Percentiles rank a stretch among this genome's conserved stretches.
phyloP scores from a whole-genome alignment of 2,888 invertebrate species.

The Diabrotica balteata region DNA sequence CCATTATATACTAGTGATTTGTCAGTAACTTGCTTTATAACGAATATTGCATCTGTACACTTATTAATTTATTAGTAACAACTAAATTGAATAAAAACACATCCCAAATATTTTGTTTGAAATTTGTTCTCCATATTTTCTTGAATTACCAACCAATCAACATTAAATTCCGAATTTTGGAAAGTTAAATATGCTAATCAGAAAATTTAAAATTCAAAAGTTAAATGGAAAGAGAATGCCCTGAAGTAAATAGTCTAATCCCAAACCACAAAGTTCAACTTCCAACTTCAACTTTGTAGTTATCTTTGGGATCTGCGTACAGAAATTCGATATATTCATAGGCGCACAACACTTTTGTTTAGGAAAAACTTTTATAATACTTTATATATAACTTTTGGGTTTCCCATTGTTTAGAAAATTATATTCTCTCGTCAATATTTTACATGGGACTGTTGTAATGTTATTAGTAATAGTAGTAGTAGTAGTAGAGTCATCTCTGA shows the following conservation, averaged over 20 bases:
- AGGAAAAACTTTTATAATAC: constrained; percentile 2
- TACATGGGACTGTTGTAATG: too few relatives aligned
- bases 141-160: constrained; percentile 9
- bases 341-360: constrained; percentile 12
- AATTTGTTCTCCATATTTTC: constrained; percentile 5
- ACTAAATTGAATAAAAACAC: too few relatives aligned
- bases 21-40: too few relatives aligned
- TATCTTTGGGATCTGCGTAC: constrained; percentile 16
- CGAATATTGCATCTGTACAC: too few relatives aligned
- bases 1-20: too few relatives aligned
- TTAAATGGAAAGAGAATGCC: constrained; percentile 33
- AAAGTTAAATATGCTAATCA: constrained; percentile 25
- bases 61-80: too few relatives aligned
- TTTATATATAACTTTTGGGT: too few relatives aligned
- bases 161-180: constrained; percentile 13
- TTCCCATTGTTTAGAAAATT: too few relatives aligned
- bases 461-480: too few relatives aligned
- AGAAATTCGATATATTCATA: constrained; percentile 21
- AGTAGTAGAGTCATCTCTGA: too few relatives aligned
- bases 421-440: too few relatives aligned
- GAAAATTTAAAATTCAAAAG: constrained; percentile 32
- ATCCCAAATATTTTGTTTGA: background rate
- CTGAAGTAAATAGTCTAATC: constrained; percentile 26
- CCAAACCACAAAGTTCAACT: constrained; percentile 20
- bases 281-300: constrained; percentile 19